Evolutionary conservation across 2,888 invertebrate genomes (phyloP), one percentile per base, ranked within the genome.

Genomic region (Drosophila neonasuta): DNA sequence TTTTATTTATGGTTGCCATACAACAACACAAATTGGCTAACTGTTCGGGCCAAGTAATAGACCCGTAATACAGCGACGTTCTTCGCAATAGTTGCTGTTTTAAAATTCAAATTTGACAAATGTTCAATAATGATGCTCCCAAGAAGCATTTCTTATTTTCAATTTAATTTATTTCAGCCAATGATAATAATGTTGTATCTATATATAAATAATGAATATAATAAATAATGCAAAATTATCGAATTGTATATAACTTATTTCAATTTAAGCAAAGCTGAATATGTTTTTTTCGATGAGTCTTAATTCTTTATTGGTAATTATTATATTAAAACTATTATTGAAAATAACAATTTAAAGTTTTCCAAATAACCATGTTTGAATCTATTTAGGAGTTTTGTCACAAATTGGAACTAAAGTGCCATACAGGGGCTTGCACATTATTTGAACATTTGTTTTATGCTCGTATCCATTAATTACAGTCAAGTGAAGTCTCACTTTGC

Each of bases 1-100:
- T 71, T 73, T 84, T 78, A 80, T 81, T 80, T 78, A 78, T 73
- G 68, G 59, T 11, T 60, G 55, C 75, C 62, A 68, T 69, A 58
- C 70, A 75, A 60, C 39, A 49, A 45, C 60, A 80, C 66, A 78
- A 80, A 80, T 70, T 75, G 86, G 68, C 71, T 63, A 56, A 60
- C 68, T 49, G 41, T 62, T 46, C 60, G 20, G 64, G 62, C 55
- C 77, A 66, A 79, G 83, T 83, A 82, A 79, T 80, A 74, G 74
- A 71, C 67, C 75, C 74, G 56, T 70, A 67, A 68, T 49, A 34
- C 39, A 44, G 50, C 60, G 50, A 78, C 79, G 73, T 79, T 69
- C 57, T 65, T 56, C 17, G 41, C 45, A 39, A 32, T 11, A 20
- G 29, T 62, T 59, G 59, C 61, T 58, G 61, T 64, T 58, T 56